These are phyloP conservation scores for Euphonia xanthogaster DNA, from an alignment of 2,797 vertebrate genomes.

Conservation along the genomic window DNA sequence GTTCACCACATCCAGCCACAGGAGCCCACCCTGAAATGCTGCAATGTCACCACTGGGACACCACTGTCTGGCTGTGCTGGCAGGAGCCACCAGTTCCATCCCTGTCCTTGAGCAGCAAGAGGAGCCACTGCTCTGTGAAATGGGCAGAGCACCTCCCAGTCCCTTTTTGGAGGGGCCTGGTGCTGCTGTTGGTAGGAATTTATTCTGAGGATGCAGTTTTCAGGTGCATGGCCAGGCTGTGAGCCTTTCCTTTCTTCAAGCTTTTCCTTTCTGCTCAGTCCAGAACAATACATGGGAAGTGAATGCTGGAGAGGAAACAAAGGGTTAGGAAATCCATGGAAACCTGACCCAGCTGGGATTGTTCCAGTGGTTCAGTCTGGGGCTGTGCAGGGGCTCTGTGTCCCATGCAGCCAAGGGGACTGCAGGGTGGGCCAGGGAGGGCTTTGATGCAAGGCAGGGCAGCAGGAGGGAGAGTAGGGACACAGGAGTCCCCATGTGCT, in stretches of 20 bases:
- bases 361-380: fast-evolving
- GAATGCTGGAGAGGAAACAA: background rate
- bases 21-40: background rate
- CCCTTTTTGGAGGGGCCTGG: background rate
- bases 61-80: background rate
- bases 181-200: background rate
- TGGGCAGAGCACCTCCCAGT: fast-evolving
- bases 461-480: background rate
- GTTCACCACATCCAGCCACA: background rate
- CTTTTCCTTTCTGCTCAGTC: background rate
- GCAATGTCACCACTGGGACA: background rate
- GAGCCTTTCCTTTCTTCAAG: background rate
- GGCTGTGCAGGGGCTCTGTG: background rate
- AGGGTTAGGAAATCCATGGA: background rate
- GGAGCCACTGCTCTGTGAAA: background rate
- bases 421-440: background rate
- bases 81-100: background rate
- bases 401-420: background rate
- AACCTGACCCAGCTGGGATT: background rate
- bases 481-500: background rate
- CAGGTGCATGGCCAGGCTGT: fast-evolving
- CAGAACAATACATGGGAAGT: conserved; percentile 43
- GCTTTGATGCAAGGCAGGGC: background rate
- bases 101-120: background rate
- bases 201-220: background rate